Percentiles rank a stretch among this genome's conserved stretches.
Evolutionary conservation across 2,888 invertebrate species (phyloP).

Genomic region (Drosophila limbata): DNA sequence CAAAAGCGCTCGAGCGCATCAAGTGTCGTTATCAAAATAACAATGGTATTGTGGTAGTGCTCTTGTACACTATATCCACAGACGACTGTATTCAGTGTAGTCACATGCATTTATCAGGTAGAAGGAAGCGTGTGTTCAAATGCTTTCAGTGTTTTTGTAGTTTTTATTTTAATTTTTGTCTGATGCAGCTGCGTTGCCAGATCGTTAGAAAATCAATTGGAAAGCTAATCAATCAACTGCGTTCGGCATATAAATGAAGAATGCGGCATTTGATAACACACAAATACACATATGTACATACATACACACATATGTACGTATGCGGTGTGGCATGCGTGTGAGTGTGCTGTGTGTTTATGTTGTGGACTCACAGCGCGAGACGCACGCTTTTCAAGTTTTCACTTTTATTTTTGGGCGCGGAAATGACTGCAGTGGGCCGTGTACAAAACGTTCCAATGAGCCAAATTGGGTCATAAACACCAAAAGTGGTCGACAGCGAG

Average conservation of each 20-base stretch:
- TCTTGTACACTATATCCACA: no score
- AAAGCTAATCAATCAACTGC: conserved; percentile 68
- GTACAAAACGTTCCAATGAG: conserved; percentile 51
- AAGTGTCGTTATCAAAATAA: no score
- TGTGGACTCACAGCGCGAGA: conserved; percentile 23
- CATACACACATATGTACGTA: background rate
- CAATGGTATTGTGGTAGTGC: no score
- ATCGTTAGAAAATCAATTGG: conserved; percentile 47
- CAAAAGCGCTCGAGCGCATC: no score
- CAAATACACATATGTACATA: conserved; percentile 18
- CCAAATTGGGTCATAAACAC: conserved; percentile 76
- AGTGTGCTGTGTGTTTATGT: conserved; percentile 9
- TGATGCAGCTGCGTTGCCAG: conserved; percentile 34
- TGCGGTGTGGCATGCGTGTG: background rate
- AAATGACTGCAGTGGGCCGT: conserved; percentile 61
- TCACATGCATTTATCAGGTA: background rate
- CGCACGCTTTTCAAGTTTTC: conserved; percentile 59
- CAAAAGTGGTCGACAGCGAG: conserved; percentile 59
- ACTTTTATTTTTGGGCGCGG: conserved; percentile 77
- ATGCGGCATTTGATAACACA: conserved; percentile 66
- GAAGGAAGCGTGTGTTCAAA: background rate
- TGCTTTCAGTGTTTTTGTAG: conserved; percentile 2
- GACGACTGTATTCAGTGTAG: no score
- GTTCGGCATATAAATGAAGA: conserved; percentile 69
- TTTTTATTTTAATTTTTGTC: background rate